Base-by-base conservation (phyloP, 2,888 invertebrate genomes). In the Cremastobaeus sp. region DNA sequence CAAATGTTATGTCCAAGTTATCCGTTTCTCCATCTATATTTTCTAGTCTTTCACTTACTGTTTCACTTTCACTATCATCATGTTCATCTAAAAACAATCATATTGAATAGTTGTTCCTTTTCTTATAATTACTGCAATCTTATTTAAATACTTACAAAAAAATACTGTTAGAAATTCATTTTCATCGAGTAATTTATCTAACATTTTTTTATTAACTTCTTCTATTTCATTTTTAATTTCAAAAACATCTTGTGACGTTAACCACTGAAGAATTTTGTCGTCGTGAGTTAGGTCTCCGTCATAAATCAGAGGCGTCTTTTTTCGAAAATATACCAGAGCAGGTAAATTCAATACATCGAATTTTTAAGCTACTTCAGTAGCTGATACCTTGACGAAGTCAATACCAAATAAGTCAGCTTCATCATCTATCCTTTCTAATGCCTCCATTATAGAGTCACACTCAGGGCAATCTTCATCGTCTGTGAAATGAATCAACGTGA, bases 171-270 rank as follows among this genome's bases (percentile, higher is more conserved):
- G 90, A 85, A 96, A 98, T 89, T 97, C 97, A 82, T 97, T 97
- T 86, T 98, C 98, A 78, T 97, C 96, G 54, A 98, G 89, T 14
- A 98, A 89, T 89, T 98, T 98, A 84, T 98, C 97, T 82, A 98
- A 90, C 96, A 97, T 97, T 89, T 97, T 97, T 75, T 95, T 93
- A 88, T 98, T 97, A 5, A 98, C 98, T 87, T 98, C 97, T 87
- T 97, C 97, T 83, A 98, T 98, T 91, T 97, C 97, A 85, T 96
- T 97, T 89, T 96, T 96, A 55, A 97, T 94, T 89, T 97, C 96
- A 89, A 97, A 96, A 55, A 96, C 95, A 85, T 97, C 97, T 84
- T 97, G 96, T 45, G 96, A 96, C 18, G 97, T 97, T 35, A 97
- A 89, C 97, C 97, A 97, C 74, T 93, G 92, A 3, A 97, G 89